phyloP scores from a whole-genome alignment of 2,113 vertebrate species.

The Pteropus alecto region DNA sequence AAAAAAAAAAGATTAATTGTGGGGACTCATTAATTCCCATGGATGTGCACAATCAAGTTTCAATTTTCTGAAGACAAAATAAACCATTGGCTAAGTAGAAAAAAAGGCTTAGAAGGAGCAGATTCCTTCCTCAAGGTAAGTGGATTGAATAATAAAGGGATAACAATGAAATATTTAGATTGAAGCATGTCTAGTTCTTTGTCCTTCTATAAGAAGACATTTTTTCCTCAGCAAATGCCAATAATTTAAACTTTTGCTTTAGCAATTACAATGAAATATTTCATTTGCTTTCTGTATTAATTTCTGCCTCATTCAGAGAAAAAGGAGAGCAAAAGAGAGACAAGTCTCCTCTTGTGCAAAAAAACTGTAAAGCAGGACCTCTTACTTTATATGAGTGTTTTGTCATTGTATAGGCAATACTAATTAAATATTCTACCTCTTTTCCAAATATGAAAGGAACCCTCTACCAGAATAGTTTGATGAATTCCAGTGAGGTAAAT shows the following conservation, averaged over 20 bases:
- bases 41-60: neutral
- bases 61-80: slow-evolving; percentile 33
- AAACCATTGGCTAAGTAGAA: neutral
- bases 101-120: neutral
- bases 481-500: neutral
- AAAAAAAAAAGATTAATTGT: neutral
- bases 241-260: neutral
- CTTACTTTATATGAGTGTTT: neutral
- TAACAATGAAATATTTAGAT: neutral
- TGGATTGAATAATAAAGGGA: neutral
- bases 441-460: slow-evolving; percentile 26
- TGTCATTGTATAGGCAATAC: neutral
- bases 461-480: neutral
- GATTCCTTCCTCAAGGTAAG: neutral
- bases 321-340: neutral
- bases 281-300: neutral
- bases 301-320: neutral
- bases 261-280: neutral
- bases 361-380: slow-evolving; percentile 3
- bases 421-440: neutral
- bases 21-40: neutral
- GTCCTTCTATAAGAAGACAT: neutral
- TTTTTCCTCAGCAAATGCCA: neutral
- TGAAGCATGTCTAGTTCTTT: neutral
- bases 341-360: neutral